Evolutionary conservation across 2,113 vertebrate genomes (phyloP), one percentile per base, ranked within the genome.

Genomic region (Tetrao urogallus): DNA sequence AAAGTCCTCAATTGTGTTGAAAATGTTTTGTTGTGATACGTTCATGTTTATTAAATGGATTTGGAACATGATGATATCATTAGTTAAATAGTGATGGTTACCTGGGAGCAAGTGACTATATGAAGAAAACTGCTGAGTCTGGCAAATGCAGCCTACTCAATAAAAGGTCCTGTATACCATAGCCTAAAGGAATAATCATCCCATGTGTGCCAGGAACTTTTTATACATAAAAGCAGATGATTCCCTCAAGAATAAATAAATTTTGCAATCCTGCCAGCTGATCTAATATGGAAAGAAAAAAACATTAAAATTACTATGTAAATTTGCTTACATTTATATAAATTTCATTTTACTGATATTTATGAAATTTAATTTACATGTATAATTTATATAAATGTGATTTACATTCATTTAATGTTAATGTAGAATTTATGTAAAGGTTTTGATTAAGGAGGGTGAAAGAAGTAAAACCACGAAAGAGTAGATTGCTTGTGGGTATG

Each of bases 381-480:
- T 48, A 17, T 74, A 82, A 76, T 74, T 79, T 64, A 61, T 84
- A 70, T 76, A 80, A 73, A 66, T 78, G 58, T 88, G 63, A 89
- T 67, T 72, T 61, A 57, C 69, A 65, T 47, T 88, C 1, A 73
- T 91, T 38, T 52, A 89, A 61, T 77, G 76, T 73, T 86, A 7
- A 90, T 82, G 16, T 52, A 32, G 52, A 74, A 54, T 63, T 86
- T 70, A 70, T 80, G 11, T 34, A 45, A 89, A 93, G 16, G 58
- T 74, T 90, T 90, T 96, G 45, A 93, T 92, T 83, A 71, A 92
- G 38, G 34, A 75, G 17, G 8, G 22, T 78, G 52, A 92, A 88
- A 77, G 56, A 70, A 77, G 30, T 19, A 36, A 80, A 93, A 47
- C 52, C 82, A 36, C 5, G 8, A 66, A 90, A 48, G 7, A 74